Conservation (phyloP, 2,113 vertebrate species). For the Mustelus asterias region DNA sequence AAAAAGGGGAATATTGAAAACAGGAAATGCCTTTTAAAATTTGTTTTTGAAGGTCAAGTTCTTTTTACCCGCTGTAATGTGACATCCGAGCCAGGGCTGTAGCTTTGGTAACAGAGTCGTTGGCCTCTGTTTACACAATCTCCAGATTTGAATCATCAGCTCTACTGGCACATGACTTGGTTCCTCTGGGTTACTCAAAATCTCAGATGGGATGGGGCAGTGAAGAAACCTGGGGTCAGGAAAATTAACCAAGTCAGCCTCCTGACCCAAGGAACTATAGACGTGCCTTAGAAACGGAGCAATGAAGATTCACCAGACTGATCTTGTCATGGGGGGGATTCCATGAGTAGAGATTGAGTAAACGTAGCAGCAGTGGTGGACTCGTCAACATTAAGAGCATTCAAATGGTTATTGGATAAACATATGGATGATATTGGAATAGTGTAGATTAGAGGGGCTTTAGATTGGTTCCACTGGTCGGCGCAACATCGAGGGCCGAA, state of each 20-base stretch:
- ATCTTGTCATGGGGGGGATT: too few relatives aligned
- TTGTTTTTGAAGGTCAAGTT: constrained; percentile 34
- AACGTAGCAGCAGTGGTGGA: too few relatives aligned
- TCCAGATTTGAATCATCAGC: background rate
- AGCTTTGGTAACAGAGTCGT: constrained; percentile 13
- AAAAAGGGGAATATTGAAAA: constrained; percentile 31
- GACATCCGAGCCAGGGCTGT: background rate
- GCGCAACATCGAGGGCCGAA: too few relatives aligned
- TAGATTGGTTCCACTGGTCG: too few relatives aligned
- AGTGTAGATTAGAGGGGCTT: too few relatives aligned
- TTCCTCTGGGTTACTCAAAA: background rate
- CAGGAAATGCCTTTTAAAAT: constrained; percentile 28
- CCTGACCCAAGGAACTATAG: background rate
- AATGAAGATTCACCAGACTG: too few relatives aligned
- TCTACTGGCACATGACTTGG: background rate
- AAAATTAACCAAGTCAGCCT: background rate
- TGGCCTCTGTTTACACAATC: constrained; percentile 13
- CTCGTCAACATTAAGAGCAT: too few relatives aligned
- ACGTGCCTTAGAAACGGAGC: too few relatives aligned
- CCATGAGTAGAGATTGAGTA: too few relatives aligned
- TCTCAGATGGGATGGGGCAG: background rate
- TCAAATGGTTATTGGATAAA: too few relatives aligned
- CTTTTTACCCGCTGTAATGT: constrained; percentile 33
- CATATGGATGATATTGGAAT: too few relatives aligned
- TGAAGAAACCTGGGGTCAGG: background rate